phyloP scores from a whole-genome alignment of 2,888 invertebrate species.

The Lissonota sp. region DNA sequence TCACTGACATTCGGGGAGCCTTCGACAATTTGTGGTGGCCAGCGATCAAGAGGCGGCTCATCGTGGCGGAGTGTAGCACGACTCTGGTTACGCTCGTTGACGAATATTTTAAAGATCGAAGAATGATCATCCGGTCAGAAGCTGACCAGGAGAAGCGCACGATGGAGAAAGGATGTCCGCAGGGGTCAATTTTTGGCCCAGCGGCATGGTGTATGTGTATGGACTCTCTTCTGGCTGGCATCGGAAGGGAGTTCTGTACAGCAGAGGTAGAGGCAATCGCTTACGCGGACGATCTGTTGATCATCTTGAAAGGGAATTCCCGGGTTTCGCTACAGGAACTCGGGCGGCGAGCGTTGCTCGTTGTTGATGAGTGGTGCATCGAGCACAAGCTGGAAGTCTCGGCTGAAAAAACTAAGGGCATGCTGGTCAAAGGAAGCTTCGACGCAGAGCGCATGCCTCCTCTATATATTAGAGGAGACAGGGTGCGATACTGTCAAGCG shows the following conservation, averaged over 20 bases:
- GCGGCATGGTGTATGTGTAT: conserved; percentile 63
- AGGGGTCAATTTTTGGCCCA: conserved; percentile 68
- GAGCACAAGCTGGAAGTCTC: conserved; percentile 35
- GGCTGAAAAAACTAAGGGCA: conserved; percentile 19
- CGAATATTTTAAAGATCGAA: conserved; percentile 29
- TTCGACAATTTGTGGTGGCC: conserved; percentile 78
- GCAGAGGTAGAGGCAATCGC: conserved; percentile 20
- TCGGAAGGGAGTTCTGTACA: not conserved
- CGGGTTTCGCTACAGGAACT: conserved; percentile 24
- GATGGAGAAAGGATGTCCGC: conserved; percentile 64
- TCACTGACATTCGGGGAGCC: conserved; percentile 75
- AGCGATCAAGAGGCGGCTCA: conserved; percentile 66
- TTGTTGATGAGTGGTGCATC: conserved; percentile 29
- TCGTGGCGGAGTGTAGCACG: conserved; percentile 19
- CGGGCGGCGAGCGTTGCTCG: not conserved
- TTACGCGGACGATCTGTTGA: conserved; percentile 47
- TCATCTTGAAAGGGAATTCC: conserved; percentile 37
- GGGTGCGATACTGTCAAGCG: not conserved
- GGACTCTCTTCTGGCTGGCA: conserved; percentile 52
- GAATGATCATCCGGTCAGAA: conserved; percentile 9
- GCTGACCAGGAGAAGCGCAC: not conserved
- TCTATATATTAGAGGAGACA: not conserved
- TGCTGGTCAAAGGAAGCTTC: conserved; percentile 45
- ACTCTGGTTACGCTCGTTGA: conserved; percentile 3
- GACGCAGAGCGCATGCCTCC: conserved; percentile 11